Percentiles rank a stretch among this genome's conserved stretches.
Evolutionary conservation across 2,797 vertebrate genomes (phyloP).

Genomic region (Chromis chromis): DNA sequence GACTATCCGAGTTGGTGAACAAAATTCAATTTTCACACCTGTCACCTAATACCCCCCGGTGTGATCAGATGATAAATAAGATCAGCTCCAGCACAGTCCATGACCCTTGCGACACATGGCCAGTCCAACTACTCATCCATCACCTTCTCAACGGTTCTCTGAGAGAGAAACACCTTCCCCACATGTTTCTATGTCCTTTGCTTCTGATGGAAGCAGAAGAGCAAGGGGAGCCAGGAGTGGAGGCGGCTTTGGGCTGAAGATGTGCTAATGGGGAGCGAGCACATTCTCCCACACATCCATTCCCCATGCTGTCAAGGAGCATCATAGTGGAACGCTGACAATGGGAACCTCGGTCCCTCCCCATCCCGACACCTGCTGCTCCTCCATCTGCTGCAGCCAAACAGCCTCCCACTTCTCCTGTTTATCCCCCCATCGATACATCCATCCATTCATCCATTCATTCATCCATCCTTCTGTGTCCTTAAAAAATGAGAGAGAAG

Average conservation of each 20-base stretch:
- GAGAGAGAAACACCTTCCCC: conserved; percentile 18
- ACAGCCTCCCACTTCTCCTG: conserved; percentile 82
- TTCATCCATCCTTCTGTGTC: conserved; percentile 8
- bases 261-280: conserved; percentile 89
- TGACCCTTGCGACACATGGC: conserved; percentile 48
- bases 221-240: conserved; percentile 37
- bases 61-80: conserved; percentile 59
- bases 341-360: conserved; percentile 88
- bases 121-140: conserved; percentile 38
- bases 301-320: conserved; percentile 91
- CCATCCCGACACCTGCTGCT: conserved; percentile 92
- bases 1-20: conserved; percentile 5
- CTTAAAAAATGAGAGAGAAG: conserved; percentile 7
- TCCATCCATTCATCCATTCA: conserved; percentile 50
- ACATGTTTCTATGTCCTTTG: conserved; percentile 28
- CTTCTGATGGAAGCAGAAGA: conserved; percentile 64
- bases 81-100: conserved; percentile 16
- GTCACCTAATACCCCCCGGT: conserved; percentile 7
- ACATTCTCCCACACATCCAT: conserved; percentile 88
- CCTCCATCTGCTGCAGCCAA: conserved; percentile 91
- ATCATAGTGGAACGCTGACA: conserved; percentile 88
- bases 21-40: conserved; percentile 53
- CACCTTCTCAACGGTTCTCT: conserved; percentile 16
- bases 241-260: conserved; percentile 67
- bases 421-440: conserved; percentile 59